These are phyloP conservation scores for Falcunculus frontatus DNA, from an alignment of 2,113 vertebrate species.

Conservation along the genomic window DNA sequence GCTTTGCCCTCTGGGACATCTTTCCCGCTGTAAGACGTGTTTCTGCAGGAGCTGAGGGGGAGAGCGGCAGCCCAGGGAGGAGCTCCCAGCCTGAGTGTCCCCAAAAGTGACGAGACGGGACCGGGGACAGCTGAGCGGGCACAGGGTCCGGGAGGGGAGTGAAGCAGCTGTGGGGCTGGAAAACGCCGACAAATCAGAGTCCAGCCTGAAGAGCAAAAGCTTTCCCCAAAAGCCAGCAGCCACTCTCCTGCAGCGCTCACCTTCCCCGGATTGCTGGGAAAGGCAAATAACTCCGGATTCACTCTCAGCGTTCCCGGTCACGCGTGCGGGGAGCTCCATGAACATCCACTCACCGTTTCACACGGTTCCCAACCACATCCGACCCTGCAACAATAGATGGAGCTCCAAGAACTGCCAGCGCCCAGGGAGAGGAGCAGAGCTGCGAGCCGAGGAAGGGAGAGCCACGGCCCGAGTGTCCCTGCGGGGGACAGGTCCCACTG, in stretches of 20 bases:
- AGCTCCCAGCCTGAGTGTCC: background rate
- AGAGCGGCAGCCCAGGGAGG: accelerated
- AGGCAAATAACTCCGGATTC: accelerated
- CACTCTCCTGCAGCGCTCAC: accelerated
- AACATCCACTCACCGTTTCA: accelerated
- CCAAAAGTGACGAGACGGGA: accelerated
- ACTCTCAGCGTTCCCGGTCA: accelerated
- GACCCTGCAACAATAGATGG: background rate
- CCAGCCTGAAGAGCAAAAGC: background rate
- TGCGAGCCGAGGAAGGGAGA: accelerated
- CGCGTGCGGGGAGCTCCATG: background rate
- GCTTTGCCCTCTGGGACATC: background rate
- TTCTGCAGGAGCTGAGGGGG: background rate
- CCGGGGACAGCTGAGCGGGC: background rate
- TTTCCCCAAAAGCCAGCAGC: background rate
- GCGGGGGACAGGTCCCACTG: accelerated
- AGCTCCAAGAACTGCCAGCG: background rate
- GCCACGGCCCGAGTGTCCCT: accelerated
- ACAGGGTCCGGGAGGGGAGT: background rate
- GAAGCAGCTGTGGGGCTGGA: background rate
- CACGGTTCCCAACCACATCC: background rate
- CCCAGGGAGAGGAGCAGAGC: accelerated
- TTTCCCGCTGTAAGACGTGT: background rate
- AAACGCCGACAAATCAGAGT: background rate
- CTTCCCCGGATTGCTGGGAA: background rate